Evolutionary conservation across 35 echinoderm and acorn worm genomes (phyloP), one percentile per base, ranked within the genome.

Genomic region (Ophioderma brevispina): DNA sequence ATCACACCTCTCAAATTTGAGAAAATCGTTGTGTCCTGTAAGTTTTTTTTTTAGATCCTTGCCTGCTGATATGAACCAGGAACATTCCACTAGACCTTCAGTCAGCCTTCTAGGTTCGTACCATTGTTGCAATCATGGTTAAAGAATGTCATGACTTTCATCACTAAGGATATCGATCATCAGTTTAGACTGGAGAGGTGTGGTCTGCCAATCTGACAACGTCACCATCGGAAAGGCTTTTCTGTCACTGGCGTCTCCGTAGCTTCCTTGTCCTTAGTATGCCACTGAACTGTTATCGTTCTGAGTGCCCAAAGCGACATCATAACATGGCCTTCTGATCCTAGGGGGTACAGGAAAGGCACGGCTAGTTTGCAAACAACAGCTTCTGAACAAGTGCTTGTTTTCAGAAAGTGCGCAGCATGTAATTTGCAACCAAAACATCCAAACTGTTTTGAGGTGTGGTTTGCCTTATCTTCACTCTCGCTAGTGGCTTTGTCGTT

Each of bases 281-380:
- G 81, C 38, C 37, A 83, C 32, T 83, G 81, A 43, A 83, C 81
- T 0, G 81, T 83, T 83, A 83, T 83, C 19, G 81, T 43, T 25
- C 81, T 0, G 38, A 83, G 42, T 43, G 81, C 81, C 81, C 81
- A 83, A 5, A 83, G 42, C 2, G 81, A 83, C 81, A 83, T 83
- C 23, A 21, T 1, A 52, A 83, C 1, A 38, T 43, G 6, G 14
- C 36, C 35, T 52, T 83, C 81, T 41, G 38, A 43, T 43, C 42
- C 81, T 15, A 40, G 37, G 31, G 81, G 81, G 39, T 83, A 83
- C 0, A 83, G 81, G 42, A 83, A 83, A 32, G 81, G 81, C 10
- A 83, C n/a, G 42, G 81, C 81, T 13, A 83, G 37, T 83, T 83
- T 83, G 42, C 81, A 83, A 41, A 83, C 42, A 83, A 83, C 37